Conservation (phyloP, 2,888 invertebrate genomes). For the Prenolepis imparis region DNA sequence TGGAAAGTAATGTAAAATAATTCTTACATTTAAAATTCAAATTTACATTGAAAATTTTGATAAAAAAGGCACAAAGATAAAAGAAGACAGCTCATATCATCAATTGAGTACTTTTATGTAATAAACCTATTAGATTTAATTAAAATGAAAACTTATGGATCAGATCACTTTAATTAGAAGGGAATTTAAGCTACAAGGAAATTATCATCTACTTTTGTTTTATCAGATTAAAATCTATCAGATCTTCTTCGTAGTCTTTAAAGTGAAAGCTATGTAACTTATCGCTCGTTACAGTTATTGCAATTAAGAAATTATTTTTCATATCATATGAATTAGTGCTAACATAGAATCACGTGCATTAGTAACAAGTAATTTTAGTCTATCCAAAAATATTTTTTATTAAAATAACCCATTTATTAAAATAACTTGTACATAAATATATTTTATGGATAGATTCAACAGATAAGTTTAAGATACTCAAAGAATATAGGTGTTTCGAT, state of each 20-base stretch:
- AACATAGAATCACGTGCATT: neutral
- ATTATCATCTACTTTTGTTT: neutral
- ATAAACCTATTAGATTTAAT: conserved; percentile 30
- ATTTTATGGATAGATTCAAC: neutral
- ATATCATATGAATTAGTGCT: neutral
- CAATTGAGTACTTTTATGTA: neutral
- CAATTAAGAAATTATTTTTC: neutral
- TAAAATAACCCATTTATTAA: neutral
- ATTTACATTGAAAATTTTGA: neutral
- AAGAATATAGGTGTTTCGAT: neutral
- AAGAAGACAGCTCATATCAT: neutral
- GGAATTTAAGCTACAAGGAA: conserved; percentile 27
- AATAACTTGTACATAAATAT: neutral
- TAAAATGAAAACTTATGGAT: conserved; percentile 40
- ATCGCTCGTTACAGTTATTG: neutral
- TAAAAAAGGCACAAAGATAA: neutral
- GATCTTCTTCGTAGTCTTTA: neutral
- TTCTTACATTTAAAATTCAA: neutral
- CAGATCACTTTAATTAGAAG: conserved; percentile 44
- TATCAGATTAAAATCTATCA: no score
- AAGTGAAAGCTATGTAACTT: neutral
- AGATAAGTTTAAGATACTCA: neutral
- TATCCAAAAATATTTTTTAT: neutral
- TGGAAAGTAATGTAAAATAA: neutral
- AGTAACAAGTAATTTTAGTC: neutral